These are phyloP conservation scores for Labrus mixtus DNA, from an alignment of 2,113 vertebrate genomes.

Conservation along the genomic window DNA sequence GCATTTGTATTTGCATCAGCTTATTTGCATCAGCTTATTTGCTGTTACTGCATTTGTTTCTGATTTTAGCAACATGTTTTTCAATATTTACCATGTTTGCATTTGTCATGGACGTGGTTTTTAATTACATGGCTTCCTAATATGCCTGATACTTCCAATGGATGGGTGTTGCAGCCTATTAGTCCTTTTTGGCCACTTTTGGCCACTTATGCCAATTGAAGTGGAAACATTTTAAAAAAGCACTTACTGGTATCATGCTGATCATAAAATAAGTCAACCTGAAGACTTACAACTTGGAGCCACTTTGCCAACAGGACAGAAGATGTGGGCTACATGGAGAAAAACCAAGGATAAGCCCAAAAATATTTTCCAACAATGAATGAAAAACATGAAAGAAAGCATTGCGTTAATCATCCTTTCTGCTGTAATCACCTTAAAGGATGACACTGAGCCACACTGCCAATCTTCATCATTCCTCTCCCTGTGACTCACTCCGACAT, in stretches of 20 bases:
- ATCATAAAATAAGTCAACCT: slow-evolving; percentile 33
- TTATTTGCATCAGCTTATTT: not conserved
- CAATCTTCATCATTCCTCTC: slow-evolving; percentile 40
- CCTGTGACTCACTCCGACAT: slow-evolving; percentile 13
- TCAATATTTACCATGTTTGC: too few relatives aligned
- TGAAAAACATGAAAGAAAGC: slow-evolving; percentile 3
- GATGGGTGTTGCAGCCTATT: not conserved
- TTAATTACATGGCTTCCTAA: too few relatives aligned
- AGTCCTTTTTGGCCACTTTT: not conserved
- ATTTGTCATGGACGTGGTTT: too few relatives aligned
- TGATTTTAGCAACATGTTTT: not conserved
- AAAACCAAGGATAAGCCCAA: not conserved
- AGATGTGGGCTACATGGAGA: not conserved
- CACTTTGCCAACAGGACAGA: slow-evolving; percentile 27
- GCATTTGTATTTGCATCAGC: not conserved
- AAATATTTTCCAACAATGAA: slow-evolving; percentile 27
- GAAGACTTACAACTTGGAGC: slow-evolving; percentile 37
- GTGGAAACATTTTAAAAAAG: slow-evolving; percentile 15
- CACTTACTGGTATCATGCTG: slow-evolving; percentile 7
- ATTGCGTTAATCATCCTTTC: slow-evolving; percentile 40
- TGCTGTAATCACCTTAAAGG: slow-evolving; percentile 31
- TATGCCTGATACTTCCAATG: too few relatives aligned
- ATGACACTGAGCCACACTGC: slow-evolving; percentile 29
- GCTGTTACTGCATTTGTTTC: not conserved
- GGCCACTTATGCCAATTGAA: not conserved